These are phyloP conservation scores for Pangasianodon hypophthalmus DNA, from an alignment of 2,113 vertebrate species.

Conservation along the genomic window DNA sequence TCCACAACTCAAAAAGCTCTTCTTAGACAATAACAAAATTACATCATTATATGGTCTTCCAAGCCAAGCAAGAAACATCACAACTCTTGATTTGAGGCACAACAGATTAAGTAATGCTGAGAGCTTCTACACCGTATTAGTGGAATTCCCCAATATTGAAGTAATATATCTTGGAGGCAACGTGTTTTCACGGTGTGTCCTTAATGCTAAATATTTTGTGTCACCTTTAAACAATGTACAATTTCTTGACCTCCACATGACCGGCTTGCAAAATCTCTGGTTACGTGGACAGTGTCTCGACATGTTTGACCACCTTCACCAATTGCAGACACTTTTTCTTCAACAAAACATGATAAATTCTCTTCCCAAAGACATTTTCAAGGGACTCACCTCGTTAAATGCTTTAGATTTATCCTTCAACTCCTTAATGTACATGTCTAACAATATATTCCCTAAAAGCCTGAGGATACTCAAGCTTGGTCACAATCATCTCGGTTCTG, in stretches of 20 bases:
- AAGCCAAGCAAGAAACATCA: constrained; percentile 33
- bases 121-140: constrained; percentile 69
- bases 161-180: constrained; percentile 75
- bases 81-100: constrained; percentile 67
- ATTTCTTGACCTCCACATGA: constrained; percentile 77
- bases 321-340: constrained; percentile 72
- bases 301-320: constrained; percentile 76
- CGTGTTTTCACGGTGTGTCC: constrained; percentile 71
- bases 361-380: constrained; percentile 80
- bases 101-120: constrained; percentile 76
- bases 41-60: background rate
- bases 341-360: constrained; percentile 75
- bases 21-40: constrained; percentile 79
- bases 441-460: constrained; percentile 72
- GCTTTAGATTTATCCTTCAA: constrained; percentile 80
- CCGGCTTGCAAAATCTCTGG: constrained; percentile 82
- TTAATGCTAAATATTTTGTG: background rate
- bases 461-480: constrained; percentile 75
- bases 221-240: constrained; percentile 65
- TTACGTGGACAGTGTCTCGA: constrained; percentile 71
- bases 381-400: constrained; percentile 71
- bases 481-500: constrained; percentile 79
- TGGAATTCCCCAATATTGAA: constrained; percentile 60
- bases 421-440: constrained; percentile 73
- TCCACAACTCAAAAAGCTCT: constrained; percentile 62